Evolutionary conservation across 2,888 invertebrate genomes (phyloP), one percentile per base, ranked within the genome.

Genomic region (Strigamia transsilvanica): DNA sequence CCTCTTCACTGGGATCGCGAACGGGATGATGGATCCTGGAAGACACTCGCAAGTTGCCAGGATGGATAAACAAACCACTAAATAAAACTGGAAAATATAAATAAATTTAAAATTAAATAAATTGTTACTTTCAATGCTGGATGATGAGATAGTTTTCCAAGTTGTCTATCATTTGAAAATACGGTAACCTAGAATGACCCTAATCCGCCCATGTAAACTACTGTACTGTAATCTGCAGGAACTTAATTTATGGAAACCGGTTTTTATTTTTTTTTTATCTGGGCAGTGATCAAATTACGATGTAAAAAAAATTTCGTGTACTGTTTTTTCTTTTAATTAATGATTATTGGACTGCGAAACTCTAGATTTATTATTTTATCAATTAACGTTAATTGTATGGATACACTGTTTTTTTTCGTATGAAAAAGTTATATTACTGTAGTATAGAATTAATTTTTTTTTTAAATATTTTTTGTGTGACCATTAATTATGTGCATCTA

Each of bases 121-220:
- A 9, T 46, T n/a, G 15, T n/a, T n/a, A 46, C n/a, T 46, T n/a
- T n/a, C 46, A 10, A 46, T 46, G 5, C 15, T 46, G 12, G n/a
- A 21, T 18, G n/a, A 21, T 56, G 56, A 21, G 56, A 56, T 51
- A 13, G 9, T 56, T 56, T 56, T 21, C 56, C 56, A 21, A 56
- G 56, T 18, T 18, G 56, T 56, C 18, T 18, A 18, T 56, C 56
- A 56, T 56, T 56, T 21, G 21, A 2, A 56, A 46, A 56, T 56
- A 18, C n/a, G 18, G 18, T 56, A 56, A 56, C 56, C 56, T 18
- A 9, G 56, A n/a, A 18, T 56, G 56, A 56, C 56, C 56, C 18
- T 56, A 56, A 56, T 56, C 56, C 56, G 9, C 56, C 56, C 56
- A 15, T 18, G 56, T 56, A 56, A 56, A 56, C 56, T 56, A 56